These are phyloP conservation scores for Philypnodon macrostomus DNA, from an alignment of 2,797 vertebrate species.

Conservation along the genomic window DNA sequence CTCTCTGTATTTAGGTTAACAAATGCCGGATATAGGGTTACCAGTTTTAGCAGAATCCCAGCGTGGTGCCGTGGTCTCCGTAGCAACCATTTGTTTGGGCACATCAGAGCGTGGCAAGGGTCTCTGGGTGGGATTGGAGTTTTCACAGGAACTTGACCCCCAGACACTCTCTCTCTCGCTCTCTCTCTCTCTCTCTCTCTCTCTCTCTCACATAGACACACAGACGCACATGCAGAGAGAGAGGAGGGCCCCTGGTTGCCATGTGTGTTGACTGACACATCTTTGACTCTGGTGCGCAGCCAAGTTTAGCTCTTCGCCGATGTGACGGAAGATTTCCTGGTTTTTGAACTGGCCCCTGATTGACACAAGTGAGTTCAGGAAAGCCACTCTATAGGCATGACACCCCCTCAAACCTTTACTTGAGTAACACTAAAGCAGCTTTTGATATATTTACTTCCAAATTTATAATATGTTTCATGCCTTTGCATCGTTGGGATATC, in stretches of 20 bases:
- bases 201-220: slow-evolving; percentile 5
- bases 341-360: slow-evolving; percentile 71
- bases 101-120: slow-evolving; percentile 31
- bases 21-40: slow-evolving; percentile 5
- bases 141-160: slow-evolving; percentile 72
- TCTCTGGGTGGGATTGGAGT: slow-evolving; percentile 57
- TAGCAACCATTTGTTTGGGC: slow-evolving; percentile 37
- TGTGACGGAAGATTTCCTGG: slow-evolving; percentile 64
- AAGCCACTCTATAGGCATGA: slow-evolving; percentile 58
- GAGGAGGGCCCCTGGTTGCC: slow-evolving; percentile 59
- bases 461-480: no score
- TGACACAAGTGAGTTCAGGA: slow-evolving; percentile 69
- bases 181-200: no score
- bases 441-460: no score
- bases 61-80: slow-evolving; percentile 34
- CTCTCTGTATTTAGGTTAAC: no score
- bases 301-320: slow-evolving; percentile 63
- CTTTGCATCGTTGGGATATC: no score
- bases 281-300: slow-evolving; percentile 63
- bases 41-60: slow-evolving; percentile 20
- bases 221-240: slow-evolving; percentile 4
- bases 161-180: slow-evolving; percentile 6
- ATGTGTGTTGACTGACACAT: slow-evolving; percentile 74
- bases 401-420: no score
- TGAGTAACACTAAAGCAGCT: no score